A percentile compares a stretch with the other conserved stretches of the same genome.
Evolutionary conservation across 2,888 invertebrate genomes (phyloP).

Genomic region (Drosophila koepferae): DNA sequence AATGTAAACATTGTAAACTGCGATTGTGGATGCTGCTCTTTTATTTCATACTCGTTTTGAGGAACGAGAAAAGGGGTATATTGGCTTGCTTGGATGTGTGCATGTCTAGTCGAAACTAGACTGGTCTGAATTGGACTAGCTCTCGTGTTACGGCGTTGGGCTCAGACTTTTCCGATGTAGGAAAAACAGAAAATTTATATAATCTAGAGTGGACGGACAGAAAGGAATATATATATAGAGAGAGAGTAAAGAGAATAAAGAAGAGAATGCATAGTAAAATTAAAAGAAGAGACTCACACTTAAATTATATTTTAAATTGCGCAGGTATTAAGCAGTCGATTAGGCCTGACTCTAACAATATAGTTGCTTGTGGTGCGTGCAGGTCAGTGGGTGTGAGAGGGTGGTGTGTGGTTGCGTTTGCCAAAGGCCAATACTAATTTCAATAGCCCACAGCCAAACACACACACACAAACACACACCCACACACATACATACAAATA

Average conservation of each 20-base stretch:
- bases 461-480: neutral
- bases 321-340: neutral
- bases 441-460: conserved; percentile 34
- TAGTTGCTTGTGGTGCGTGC: neutral
- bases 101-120: neutral
- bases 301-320: too few species aligned
- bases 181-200: too few species aligned
- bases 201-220: too few species aligned
- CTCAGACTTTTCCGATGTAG: too few species aligned
- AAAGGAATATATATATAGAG: too few species aligned
- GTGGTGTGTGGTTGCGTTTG: conserved; percentile 8
- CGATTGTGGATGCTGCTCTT: conserved; percentile 10
- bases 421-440: conserved; percentile 57
- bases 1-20: conserved; percentile 41
- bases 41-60: neutral
- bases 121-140: too few species aligned
- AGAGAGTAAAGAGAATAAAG: neutral
- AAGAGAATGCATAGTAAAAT: neutral
- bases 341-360: neutral
- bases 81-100: neutral
- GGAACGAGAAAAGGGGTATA: neutral
- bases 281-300: too few species aligned
- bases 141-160: too few species aligned
- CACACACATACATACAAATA: conserved; percentile 27
- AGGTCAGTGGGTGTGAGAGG: neutral